Percentiles rank a stretch among this genome's conserved stretches.
phyloP scores from a whole-genome alignment of 2,888 invertebrate species.

The Minunthozetes semirufus region DNA sequence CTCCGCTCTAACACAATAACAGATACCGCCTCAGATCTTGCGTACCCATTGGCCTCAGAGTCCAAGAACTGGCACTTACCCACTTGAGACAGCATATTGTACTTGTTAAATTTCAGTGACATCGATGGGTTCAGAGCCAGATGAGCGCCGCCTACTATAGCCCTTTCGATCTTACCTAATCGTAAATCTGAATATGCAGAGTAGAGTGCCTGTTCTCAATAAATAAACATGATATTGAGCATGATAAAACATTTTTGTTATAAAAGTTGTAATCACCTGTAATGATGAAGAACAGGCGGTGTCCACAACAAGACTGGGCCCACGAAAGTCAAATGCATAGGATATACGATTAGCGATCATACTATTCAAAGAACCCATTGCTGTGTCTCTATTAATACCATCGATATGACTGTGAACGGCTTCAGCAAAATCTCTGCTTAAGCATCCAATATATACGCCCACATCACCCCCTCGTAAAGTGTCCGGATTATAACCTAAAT shows the following conservation, averaged over 20 bases:
- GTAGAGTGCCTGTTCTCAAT: background rate
- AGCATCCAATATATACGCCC: conserved; percentile 53
- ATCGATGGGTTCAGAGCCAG: conserved; percentile 79
- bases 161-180: conserved; percentile 85
- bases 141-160: conserved; percentile 87
- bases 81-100: conserved; percentile 85
- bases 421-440: background rate
- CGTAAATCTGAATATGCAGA: conserved; percentile 67
- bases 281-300: conserved; percentile 95
- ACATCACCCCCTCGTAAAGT: conserved; percentile 50
- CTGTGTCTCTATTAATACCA: conserved; percentile 50
- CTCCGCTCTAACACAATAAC: conserved; percentile 73
- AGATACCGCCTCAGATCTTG: conserved; percentile 78
- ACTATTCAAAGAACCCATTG: conserved; percentile 82
- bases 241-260: too few species aligned
- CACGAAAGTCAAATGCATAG: conserved; percentile 84
- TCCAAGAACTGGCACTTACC: conserved; percentile 94
- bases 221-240: too few species aligned
- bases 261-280: too few species aligned
- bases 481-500: conserved; percentile 41
- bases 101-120: conserved; percentile 77
- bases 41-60: conserved; percentile 75
- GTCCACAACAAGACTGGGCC: conserved; percentile 90
- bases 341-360: conserved; percentile 88
- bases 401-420: background rate